A percentile compares a stretch with the other conserved stretches of the same genome.
These are phyloP conservation scores for Sitobion miscanthi DNA, from an alignment of 1,140 invertebrate genomes.

Conservation along the genomic window DNA sequence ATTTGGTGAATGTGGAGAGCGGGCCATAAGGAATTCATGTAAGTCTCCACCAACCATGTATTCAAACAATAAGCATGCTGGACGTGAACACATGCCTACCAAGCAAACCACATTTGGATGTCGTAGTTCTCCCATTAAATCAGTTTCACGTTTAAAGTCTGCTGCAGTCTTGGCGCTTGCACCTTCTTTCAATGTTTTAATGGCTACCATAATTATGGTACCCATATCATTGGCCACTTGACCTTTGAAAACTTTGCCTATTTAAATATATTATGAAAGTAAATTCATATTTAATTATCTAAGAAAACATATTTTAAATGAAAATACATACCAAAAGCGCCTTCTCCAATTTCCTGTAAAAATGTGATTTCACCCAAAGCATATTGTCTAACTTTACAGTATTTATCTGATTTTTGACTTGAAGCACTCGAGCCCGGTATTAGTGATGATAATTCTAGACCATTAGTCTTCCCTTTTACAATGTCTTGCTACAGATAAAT, in stretches of 20 bases:
- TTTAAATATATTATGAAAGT: slow-evolving; percentile 19
- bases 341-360: slow-evolving; percentile 93
- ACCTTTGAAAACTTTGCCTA: slow-evolving; percentile 90
- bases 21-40: slow-evolving; percentile 90
- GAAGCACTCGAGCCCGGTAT: slow-evolving; percentile 60
- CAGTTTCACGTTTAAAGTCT: slow-evolving; percentile 84
- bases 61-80: slow-evolving; percentile 96
- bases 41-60: slow-evolving; percentile 94
- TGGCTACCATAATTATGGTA: slow-evolving; percentile 79
- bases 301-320: not conserved
- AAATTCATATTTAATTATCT: slow-evolving; percentile 5
- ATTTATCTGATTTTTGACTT: slow-evolving; percentile 61
- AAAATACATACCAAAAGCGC: slow-evolving; percentile 82
- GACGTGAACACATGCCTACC: slow-evolving; percentile 87
- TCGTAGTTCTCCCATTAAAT: slow-evolving; percentile 89
- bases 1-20: slow-evolving; percentile 75
- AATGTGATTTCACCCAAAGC: slow-evolving; percentile 78
- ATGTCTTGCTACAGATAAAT: slow-evolving; percentile 45
- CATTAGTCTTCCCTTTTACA: slow-evolving; percentile 60
- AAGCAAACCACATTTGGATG: slow-evolving; percentile 97
- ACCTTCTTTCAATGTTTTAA: slow-evolving; percentile 94
- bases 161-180: slow-evolving; percentile 88
- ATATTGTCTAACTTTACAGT: slow-evolving; percentile 67
- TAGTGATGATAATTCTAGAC: slow-evolving; percentile 64
- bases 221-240: slow-evolving; percentile 75